Conservation (phyloP, 1,140 invertebrate genomes). For the Drosophila novamexicana region DNA sequence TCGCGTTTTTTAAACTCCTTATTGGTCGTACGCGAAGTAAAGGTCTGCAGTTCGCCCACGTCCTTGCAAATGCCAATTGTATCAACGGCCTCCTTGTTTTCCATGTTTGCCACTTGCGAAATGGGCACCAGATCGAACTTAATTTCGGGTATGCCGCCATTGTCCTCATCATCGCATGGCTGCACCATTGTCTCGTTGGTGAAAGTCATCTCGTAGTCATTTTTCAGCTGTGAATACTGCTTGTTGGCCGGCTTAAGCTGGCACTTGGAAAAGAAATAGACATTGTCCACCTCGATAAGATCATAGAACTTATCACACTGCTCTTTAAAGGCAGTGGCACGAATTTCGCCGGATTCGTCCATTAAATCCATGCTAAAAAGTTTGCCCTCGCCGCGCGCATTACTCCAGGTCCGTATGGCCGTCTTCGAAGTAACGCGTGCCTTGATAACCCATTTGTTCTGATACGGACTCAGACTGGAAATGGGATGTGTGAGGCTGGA, state of each 20-base stretch:
- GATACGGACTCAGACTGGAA: conserved; percentile 93
- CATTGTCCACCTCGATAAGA: conserved; percentile 93
- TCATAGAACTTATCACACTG: conserved; percentile 96
- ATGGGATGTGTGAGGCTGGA: conserved; percentile 89
- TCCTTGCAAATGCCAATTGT: conserved; percentile 95
- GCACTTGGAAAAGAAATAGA: conserved; percentile 95
- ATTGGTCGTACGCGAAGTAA: conserved; percentile 90
- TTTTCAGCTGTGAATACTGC: conserved; percentile 92
- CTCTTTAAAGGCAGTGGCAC: conserved; percentile 97
- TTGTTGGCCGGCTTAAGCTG: conserved; percentile 96
- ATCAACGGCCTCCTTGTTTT: conserved; percentile 91
- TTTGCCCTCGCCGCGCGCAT: conserved; percentile 96
- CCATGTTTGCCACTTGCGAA: conserved; percentile 89
- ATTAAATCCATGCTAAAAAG: conserved; percentile 96
- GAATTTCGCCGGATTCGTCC: conserved; percentile 97
- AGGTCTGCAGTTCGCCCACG: conserved; percentile 88
- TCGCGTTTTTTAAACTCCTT: conserved; percentile 96
- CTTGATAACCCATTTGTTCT: conserved; percentile 97
- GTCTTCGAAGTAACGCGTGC: conserved; percentile 95
- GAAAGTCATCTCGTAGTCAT: conserved; percentile 98
- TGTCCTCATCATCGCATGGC: conserved; percentile 88
- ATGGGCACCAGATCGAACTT: conserved; percentile 94
- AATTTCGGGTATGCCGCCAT: conserved; percentile 89
- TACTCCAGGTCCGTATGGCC: conserved; percentile 93
- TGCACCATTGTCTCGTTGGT: conserved; percentile 91